phyloP scores from a whole-genome alignment of 2,888 invertebrate species.

The Stratiomys singularior region DNA sequence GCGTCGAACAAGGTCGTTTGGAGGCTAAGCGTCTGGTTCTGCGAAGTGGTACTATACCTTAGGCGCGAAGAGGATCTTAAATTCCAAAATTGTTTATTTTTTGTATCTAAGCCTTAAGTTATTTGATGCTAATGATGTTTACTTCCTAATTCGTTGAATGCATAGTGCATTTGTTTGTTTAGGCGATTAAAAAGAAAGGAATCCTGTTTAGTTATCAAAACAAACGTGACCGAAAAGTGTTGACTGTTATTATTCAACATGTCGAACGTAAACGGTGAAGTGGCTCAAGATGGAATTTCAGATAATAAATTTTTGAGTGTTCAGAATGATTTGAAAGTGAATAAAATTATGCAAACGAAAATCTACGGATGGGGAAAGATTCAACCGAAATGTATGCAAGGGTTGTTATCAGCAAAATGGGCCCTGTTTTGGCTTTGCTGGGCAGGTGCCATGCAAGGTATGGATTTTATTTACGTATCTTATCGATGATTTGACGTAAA shows the following conservation, averaged over 20 bases:
- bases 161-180: not conserved
- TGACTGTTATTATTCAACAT: not conserved
- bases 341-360: slow-evolving; percentile 55
- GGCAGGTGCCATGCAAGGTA: slow-evolving; percentile 83
- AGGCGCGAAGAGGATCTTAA: slow-evolving; percentile 2
- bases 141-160: not conserved
- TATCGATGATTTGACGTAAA: not conserved
- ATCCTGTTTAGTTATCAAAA: not conserved
- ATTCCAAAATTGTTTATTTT: not conserved
- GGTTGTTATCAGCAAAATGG: slow-evolving; percentile 80
- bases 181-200: not conserved
- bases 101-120: not conserved
- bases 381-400: slow-evolving; percentile 73
- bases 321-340: slow-evolving; percentile 56
- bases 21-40: not conserved
- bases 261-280: slow-evolving; percentile 18
- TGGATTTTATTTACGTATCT: not conserved
- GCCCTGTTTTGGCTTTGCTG: slow-evolving; percentile 84
- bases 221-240: not conserved
- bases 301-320: slow-evolving; percentile 53
- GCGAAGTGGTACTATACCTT: not conserved
- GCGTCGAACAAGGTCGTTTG: slow-evolving; percentile 29
- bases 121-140: not conserved
- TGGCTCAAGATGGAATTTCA: not conserved
- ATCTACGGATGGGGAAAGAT: slow-evolving; percentile 76